Evolutionary conservation across 2,888 invertebrate genomes (phyloP).

Genomic region (Lepas anatifera): DNA sequence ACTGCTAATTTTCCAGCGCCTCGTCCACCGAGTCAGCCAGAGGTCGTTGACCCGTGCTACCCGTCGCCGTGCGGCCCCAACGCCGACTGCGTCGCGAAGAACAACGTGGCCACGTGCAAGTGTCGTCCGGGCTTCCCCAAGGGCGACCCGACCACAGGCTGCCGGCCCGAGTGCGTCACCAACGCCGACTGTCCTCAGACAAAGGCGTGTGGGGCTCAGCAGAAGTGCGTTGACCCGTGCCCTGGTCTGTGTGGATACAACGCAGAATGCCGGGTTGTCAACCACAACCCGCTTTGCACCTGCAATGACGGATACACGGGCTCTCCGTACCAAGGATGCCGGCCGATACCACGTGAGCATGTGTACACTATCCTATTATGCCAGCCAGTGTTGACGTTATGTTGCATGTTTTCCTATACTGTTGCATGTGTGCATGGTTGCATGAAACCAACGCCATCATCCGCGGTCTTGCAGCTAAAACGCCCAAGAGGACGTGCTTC

Average conservation of each 20-base stretch:
- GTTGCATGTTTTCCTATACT: too few species aligned
- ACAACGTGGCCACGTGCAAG: slow-evolving; percentile 64
- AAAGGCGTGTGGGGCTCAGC: slow-evolving; percentile 51
- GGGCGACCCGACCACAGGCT: slow-evolving; percentile 54
- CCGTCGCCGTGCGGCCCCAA: slow-evolving; percentile 66
- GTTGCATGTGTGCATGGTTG: too few species aligned
- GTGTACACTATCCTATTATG: neutral
- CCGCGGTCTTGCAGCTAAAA: slow-evolving; percentile 12
- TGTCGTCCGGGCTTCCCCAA: slow-evolving; percentile 57
- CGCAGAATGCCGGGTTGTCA: slow-evolving; percentile 67
- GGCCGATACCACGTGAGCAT: slow-evolving; percentile 29
- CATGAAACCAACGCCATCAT: too few species aligned
- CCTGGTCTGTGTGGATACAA: slow-evolving; percentile 63
- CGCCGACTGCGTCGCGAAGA: slow-evolving; percentile 58
- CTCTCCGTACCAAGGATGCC: slow-evolving; percentile 50
- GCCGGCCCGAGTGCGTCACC: slow-evolving; percentile 50
- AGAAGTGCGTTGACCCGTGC: slow-evolving; percentile 45
- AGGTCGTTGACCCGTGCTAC: slow-evolving; percentile 50
- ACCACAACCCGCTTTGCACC: slow-evolving; percentile 72
- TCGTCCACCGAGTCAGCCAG: neutral
- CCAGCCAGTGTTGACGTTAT: neutral
- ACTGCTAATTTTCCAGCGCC: neutral
- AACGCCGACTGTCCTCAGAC: slow-evolving; percentile 70
- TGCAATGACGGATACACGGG: slow-evolving; percentile 82
- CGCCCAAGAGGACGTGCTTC: slow-evolving; percentile 34